Percentiles rank a stretch among this genome's conserved stretches.
Evolutionary conservation across 2,797 vertebrate genomes (phyloP).

Genomic region (Cryptoblepharus egeriae): DNA sequence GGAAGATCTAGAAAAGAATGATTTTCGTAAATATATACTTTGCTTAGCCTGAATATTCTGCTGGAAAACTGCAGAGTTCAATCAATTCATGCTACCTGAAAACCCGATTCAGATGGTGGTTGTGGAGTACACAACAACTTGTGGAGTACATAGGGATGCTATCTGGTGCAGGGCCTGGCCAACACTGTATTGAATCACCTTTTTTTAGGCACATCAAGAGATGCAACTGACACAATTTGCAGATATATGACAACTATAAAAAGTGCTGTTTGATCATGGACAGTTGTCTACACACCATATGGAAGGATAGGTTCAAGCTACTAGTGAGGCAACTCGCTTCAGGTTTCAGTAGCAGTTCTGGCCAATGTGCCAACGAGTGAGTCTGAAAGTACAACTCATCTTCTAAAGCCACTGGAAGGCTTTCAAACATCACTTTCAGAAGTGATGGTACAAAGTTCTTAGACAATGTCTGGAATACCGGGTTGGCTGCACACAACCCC

Average conservation of each 20-base stretch:
- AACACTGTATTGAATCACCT: neutral
- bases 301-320: neutral
- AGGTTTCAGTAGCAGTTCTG: no score
- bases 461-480: no score
- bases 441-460: no score
- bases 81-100: neutral
- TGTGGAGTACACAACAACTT: neutral
- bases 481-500: no score
- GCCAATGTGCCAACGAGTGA: no score
- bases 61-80: neutral
- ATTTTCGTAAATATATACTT: neutral
- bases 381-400: neutral
- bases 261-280: neutral
- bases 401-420: no score
- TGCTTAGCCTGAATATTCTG: conserved; percentile 2
- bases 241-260: neutral
- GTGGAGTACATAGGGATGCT: neutral
- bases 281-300: neutral
- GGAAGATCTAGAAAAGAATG: neutral
- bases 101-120: neutral
- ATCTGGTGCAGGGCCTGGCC: neutral
- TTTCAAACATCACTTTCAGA: no score
- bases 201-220: neutral
- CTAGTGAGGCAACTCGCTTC: neutral
- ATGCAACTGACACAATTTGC: neutral